A percentile compares a stretch with the other conserved stretches of the same genome.
These are phyloP conservation scores for Nannobrachium achirus DNA, from an alignment of 2,113 vertebrate genomes.

Conservation along the genomic window DNA sequence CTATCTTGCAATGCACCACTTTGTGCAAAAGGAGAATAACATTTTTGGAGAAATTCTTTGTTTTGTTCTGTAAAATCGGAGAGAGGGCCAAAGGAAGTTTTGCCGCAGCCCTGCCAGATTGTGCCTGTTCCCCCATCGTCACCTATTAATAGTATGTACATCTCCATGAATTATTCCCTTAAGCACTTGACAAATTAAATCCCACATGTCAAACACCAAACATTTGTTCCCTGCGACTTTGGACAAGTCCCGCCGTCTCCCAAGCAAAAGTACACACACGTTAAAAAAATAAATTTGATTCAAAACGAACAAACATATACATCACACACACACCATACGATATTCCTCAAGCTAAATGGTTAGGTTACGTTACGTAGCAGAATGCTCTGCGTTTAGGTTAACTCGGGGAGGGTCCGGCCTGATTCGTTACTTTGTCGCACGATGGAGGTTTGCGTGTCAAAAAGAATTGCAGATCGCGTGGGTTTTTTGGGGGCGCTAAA, in stretches of 20 bases:
- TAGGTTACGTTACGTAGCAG: background rate
- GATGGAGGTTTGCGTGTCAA: no score
- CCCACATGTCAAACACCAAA: conserved; percentile 17
- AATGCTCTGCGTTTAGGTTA: no score
- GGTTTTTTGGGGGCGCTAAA: no score
- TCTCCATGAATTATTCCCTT: conserved; percentile 37
- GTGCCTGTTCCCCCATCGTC: conserved; percentile 20
- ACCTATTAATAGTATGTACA: conserved; percentile 32
- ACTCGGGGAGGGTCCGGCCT: no score
- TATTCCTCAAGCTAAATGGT: conserved; percentile 63
- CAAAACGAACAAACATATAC: conserved; percentile 37
- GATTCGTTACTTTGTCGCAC: no score
- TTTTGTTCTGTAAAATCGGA: background rate
- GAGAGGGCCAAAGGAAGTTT: conserved; percentile 2
- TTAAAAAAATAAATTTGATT: conserved; percentile 25
- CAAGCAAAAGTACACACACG: conserved; percentile 25
- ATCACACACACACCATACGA: conserved; percentile 44
- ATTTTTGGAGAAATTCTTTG: background rate
- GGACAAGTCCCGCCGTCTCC: conserved; percentile 27
- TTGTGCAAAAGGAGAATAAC: no score
- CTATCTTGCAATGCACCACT: no score
- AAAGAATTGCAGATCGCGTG: no score
- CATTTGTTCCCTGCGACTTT: conserved; percentile 7
- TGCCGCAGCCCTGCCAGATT: conserved; percentile 30
- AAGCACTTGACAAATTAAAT: conserved; percentile 35